These are phyloP conservation scores for Rissa tridactyla DNA, from an alignment of 2,113 vertebrate species.

Conservation along the genomic window DNA sequence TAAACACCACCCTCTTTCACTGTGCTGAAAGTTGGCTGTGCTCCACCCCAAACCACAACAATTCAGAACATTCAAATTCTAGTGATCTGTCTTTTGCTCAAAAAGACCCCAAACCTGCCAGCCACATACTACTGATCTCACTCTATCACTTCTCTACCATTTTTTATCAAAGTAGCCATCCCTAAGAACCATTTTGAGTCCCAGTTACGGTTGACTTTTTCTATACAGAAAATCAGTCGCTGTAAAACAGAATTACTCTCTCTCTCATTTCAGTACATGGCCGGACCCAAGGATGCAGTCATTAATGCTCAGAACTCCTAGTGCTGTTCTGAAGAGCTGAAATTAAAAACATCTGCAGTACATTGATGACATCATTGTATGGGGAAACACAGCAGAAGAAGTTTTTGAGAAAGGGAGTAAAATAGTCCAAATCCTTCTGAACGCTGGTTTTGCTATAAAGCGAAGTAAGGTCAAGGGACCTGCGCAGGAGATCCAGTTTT, in stretches of 20 bases:
- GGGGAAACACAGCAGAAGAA: no score
- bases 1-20: no score
- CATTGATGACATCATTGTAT: no score
- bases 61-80: background rate
- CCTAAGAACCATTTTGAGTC: background rate
- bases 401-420: no score
- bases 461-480: no score
- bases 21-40: no score
- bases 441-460: no score
- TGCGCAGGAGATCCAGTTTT: no score
- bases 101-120: background rate
- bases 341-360: conserved; percentile 40
- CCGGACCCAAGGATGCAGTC: background rate
- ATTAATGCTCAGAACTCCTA: background rate
- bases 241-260: background rate
- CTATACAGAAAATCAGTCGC: background rate
- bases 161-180: background rate
- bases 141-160: background rate
- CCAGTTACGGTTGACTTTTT: background rate
- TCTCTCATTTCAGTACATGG: background rate
- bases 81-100: background rate
- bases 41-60: no score
- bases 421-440: no score
- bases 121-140: background rate
- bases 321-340: background rate